Evolutionary conservation across 2,888 invertebrate genomes (phyloP).

Genomic region (Leptinotarsa peninsularis): DNA sequence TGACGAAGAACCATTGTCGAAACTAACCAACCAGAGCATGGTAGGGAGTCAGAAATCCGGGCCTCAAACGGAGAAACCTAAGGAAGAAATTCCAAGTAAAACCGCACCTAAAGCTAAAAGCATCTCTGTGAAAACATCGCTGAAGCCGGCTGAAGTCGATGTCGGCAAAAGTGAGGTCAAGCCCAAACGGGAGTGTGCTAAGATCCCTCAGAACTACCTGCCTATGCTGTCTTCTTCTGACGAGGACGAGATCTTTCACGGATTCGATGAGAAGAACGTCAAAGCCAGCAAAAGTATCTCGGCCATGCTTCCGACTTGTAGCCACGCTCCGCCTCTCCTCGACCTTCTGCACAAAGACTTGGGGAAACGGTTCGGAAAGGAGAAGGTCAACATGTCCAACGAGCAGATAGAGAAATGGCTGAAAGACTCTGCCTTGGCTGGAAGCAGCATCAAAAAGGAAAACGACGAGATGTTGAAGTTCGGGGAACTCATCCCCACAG

Average conservation of each 20-base stretch:
- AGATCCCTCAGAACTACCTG: conserved; percentile 62
- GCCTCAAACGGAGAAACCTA: conserved; percentile 26
- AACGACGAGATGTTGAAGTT: conserved; percentile 63
- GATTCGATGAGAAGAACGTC: conserved; percentile 54
- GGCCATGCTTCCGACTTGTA: conserved; percentile 26
- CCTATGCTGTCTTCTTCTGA: conserved; percentile 66
- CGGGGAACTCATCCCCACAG: conserved; percentile 60
- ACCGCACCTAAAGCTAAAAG: conserved; percentile 26
- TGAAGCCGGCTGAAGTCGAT: conserved; percentile 33
- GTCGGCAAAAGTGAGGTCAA: conserved; percentile 50
- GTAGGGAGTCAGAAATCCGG: conserved; percentile 43
- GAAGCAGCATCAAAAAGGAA: conserved; percentile 59
- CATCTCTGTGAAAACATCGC: conserved; percentile 27
- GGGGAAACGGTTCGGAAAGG: conserved; percentile 67
- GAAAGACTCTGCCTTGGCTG: conserved; percentile 64
- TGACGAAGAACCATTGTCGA: conserved; percentile 75
- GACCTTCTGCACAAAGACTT: conserved; percentile 63
- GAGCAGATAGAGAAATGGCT: conserved; percentile 78
- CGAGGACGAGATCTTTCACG: conserved; percentile 67
- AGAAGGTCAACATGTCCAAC: conserved; percentile 77
- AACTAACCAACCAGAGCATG: conserved; percentile 64
- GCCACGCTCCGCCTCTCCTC: conserved; percentile 54
- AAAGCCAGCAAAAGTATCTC: conserved; percentile 34
- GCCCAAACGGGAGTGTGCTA: conserved; percentile 63
- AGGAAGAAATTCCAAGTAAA: conserved; percentile 36